phyloP scores from a whole-genome alignment of 2,888 invertebrate genomes.

The Hirtodrosophila histrioides region DNA sequence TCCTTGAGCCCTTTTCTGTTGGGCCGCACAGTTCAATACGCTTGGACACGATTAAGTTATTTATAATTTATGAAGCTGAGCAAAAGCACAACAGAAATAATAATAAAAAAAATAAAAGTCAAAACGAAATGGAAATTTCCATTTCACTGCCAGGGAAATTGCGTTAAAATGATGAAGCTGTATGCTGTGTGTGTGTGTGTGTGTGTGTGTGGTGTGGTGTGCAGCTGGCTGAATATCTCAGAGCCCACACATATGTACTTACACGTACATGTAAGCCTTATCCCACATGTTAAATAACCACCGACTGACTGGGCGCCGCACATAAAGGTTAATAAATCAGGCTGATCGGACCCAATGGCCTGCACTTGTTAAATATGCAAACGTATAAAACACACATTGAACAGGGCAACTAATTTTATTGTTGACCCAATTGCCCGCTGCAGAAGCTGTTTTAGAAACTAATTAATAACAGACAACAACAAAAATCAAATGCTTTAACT shows the following conservation, averaged over 20 bases:
- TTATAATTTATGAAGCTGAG: constrained; percentile 68
- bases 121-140: constrained; percentile 59
- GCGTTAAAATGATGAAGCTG: constrained; percentile 71
- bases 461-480: constrained; percentile 60
- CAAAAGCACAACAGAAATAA: constrained; percentile 12
- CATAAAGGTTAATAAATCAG: constrained; percentile 54
- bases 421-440: constrained; percentile 59
- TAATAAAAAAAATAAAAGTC: constrained; percentile 30
- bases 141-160: constrained; percentile 64
- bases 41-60: constrained; percentile 76
- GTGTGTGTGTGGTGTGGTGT: no score
- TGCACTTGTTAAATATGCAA: constrained; percentile 39
- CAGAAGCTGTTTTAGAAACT: constrained; percentile 49
- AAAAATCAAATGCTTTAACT: constrained; percentile 17
- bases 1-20: constrained; percentile 36
- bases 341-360: constrained; percentile 12
- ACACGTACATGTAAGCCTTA: constrained; percentile 14
- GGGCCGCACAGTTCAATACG: constrained; percentile 68
- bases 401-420: constrained; percentile 47
- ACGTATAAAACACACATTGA: no score
- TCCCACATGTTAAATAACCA: constrained; percentile 39
- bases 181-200: constrained; percentile 17
- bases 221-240: no score
- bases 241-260: constrained; percentile 4
- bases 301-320: background rate